These are phyloP conservation scores for Discoglossus pictus DNA, from an alignment of 2,797 vertebrate species.

Conservation along the genomic window DNA sequence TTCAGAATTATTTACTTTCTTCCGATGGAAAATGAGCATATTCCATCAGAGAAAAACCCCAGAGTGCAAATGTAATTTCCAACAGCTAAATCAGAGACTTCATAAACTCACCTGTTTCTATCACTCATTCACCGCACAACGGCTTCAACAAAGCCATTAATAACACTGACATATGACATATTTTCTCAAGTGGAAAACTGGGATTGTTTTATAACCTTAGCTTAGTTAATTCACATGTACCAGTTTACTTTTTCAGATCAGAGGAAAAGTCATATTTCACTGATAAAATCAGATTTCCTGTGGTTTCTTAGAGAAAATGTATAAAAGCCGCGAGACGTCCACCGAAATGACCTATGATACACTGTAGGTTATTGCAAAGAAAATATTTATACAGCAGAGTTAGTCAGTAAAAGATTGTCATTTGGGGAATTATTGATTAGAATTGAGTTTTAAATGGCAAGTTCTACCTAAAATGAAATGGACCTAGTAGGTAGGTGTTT, in stretches of 20 bases:
- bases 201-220: conserved; percentile 59
- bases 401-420: conserved; percentile 26
- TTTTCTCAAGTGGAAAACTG: conserved; percentile 59
- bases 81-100: conserved; percentile 55
- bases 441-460: background rate
- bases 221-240: conserved; percentile 60
- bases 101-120: conserved; percentile 56
- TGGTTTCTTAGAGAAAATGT: conserved; percentile 27
- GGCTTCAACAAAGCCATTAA: conserved; percentile 54
- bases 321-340: conserved; percentile 31
- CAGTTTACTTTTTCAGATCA: conserved; percentile 53
- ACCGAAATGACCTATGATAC: conserved; percentile 17
- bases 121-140: conserved; percentile 53
- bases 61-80: conserved; percentile 64
- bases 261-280: conserved; percentile 46
- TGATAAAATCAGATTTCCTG: conserved; percentile 32
- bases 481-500: too few relatives aligned
- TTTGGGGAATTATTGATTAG: background rate
- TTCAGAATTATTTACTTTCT: conserved; percentile 59
- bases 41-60: conserved; percentile 58
- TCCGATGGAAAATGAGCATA: conserved; percentile 58
- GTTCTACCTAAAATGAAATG: too few relatives aligned
- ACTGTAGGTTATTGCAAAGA: conserved; percentile 5
- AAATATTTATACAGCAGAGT: conserved; percentile 21
- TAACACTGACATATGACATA: conserved; percentile 60